Evolutionary conservation across 1,140 invertebrate species (phyloP), one percentile per base, ranked within the genome.

Genomic region (Meloidogyne chitwoodi): DNA sequence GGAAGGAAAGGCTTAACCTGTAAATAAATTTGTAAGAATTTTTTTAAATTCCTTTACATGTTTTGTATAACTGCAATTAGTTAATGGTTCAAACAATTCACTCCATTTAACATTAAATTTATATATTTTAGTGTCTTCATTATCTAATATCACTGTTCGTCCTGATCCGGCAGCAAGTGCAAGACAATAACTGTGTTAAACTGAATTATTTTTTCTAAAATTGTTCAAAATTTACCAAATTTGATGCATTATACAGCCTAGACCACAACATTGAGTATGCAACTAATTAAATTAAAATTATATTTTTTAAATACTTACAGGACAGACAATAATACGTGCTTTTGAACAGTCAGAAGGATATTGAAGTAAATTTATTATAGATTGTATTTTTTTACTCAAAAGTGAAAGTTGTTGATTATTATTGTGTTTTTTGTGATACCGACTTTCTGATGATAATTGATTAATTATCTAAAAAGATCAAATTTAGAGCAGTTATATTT

Each of bases 301-400:
- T 31, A 6, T 31, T 31, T 31, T 31, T 31, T 31, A 3, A 31
- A 11, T 65, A 12, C 4, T 74, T 76, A 61, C 74, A 19, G 48
- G 31, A n/a, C 44, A 75, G 11, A 56, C 24, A 14, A 61, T 24
- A 16, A 67, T 22, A 69, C 81, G 38, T 29, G 77, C 75, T 56
- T 78, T 69, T 3, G 41, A 63, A 38, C 77, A 78, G 22, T 78
- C 78, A n/a, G 11, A 12, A 14, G 77, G 77, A 31, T 78, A 16
- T 38, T 78, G 77, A 62, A 78, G 34, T 16, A 31, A 31, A 26
- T 34, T 16, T 24, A 78, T 41, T 16, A 66, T 41, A 26, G 22
- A 27, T n/a, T 78, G 77, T 31, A 78, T 78, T n/a, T 38, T 27
- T 19, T 31, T 14, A 22, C 34, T 79, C 16, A 80, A n/a, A 27